These are phyloP conservation scores for Philotrypesis tridentata DNA, from an alignment of 1,140 invertebrate genomes.

Conservation along the genomic window DNA sequence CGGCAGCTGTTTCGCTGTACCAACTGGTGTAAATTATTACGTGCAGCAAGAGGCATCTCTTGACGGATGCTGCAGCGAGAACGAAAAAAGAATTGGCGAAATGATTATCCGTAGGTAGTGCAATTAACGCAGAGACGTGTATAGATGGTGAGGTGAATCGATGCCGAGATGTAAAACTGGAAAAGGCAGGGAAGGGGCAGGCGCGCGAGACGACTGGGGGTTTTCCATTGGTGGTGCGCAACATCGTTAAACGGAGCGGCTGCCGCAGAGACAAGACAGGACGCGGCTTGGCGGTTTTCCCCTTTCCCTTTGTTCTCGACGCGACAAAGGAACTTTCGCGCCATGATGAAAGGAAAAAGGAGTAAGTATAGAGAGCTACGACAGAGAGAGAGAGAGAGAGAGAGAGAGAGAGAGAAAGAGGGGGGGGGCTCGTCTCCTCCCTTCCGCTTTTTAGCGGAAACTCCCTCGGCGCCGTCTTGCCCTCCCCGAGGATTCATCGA, in stretches of 20 bases:
- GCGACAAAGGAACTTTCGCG: constrained; percentile 20
- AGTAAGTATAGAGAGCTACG: not conserved
- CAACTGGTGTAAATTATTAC: no score
- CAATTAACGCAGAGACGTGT: no score
- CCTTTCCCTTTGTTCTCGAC: constrained; percentile 1
- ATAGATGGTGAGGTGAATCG: no score
- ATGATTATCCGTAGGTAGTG: no score
- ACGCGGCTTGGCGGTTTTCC: not conserved
- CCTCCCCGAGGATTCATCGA: not conserved
- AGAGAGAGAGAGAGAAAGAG: constrained; percentile 6
- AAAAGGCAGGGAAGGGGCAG: not conserved
- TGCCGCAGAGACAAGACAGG: not conserved
- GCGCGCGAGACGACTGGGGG: no score
- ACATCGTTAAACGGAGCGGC: constrained; percentile 8
- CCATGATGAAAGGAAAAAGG: constrained; percentile 19
- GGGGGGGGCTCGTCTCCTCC: not conserved
- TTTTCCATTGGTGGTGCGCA: no score
- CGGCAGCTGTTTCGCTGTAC: no score
- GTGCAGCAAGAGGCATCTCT: no score
- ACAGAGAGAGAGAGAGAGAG: not conserved
- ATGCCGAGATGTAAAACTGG: no score
- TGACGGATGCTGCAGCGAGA: no score
- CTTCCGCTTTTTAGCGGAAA: not conserved
- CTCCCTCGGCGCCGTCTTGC: not conserved
- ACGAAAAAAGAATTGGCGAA: not conserved